Conservation (phyloP, 2,888 invertebrate genomes). For the Anoplius nigerrimus region DNA sequence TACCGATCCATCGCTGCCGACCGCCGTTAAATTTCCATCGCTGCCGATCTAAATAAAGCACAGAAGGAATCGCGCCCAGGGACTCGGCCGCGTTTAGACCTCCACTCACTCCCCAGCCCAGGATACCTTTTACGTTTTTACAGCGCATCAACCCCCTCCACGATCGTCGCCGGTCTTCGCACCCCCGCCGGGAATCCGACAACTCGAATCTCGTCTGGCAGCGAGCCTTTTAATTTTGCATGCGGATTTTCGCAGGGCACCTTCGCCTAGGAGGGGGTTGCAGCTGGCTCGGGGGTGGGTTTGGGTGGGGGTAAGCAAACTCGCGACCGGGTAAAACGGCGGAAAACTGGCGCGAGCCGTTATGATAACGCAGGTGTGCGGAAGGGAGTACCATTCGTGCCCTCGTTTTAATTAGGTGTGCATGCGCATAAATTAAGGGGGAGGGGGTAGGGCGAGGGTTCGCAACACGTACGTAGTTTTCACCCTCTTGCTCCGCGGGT, state of each 20-base stretch:
- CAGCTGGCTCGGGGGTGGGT: no score
- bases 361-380: slow-evolving; percentile 45
- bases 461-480: slow-evolving; percentile 23
- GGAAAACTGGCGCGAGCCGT: slow-evolving; percentile 42
- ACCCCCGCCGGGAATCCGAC: no score
- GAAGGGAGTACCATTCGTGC: slow-evolving; percentile 42
- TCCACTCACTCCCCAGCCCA: not conserved
- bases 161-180: no score
- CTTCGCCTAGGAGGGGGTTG: no score
- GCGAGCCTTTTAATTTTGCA: slow-evolving; percentile 1
- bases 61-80: no score
- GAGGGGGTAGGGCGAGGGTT: slow-evolving; percentile 15
- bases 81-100: no score
- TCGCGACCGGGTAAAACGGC: slow-evolving; percentile 38
- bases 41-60: no score
- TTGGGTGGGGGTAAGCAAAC: slow-evolving; percentile 19
- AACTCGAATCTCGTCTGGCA: no score
- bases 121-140: not conserved
- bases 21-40: no score
- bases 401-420: slow-evolving; percentile 52
- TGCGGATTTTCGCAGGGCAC: no score
- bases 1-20: no score
- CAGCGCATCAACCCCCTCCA: no score
- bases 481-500: slow-evolving; percentile 12
- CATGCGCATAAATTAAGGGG: slow-evolving; percentile 45